phyloP scores from a whole-genome alignment of 2,113 vertebrate genomes.

The Montifringilla adamsi region DNA sequence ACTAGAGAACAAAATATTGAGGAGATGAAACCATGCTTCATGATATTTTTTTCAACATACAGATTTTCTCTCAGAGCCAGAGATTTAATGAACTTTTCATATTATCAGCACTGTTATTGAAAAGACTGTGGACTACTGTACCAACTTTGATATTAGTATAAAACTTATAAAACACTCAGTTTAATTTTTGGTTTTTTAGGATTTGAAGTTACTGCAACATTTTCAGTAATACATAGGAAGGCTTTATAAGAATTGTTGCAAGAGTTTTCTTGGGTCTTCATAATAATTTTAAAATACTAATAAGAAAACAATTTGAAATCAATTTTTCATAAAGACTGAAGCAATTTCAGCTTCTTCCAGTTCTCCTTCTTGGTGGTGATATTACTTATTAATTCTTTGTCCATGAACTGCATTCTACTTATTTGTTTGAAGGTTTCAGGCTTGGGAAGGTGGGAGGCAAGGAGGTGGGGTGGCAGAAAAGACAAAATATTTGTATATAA shows the following conservation, averaged over 20 bases:
- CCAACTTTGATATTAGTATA: not conserved
- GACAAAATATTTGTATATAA: not conserved
- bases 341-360: not conserved
- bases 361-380: not conserved
- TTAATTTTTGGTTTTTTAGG: not conserved
- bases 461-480: rapidly evolving
- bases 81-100: not conserved
- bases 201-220: not conserved
- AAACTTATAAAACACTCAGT: not conserved
- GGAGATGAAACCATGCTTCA: not conserved
- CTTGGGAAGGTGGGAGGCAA: rapidly evolving
- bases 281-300: not conserved
- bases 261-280: not conserved
- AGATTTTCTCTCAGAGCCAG: not conserved
- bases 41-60: no score
- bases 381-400: not conserved
- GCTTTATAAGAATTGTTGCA: not conserved
- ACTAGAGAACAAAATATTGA: not conserved
- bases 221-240: not conserved
- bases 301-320: not conserved
- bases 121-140: not conserved
- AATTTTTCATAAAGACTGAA: not conserved
- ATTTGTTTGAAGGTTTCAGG: not conserved
- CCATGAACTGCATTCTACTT: not conserved
- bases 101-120: not conserved